Conservation (phyloP, 1,140 invertebrate species). For the Microplitis demolitor region DNA sequence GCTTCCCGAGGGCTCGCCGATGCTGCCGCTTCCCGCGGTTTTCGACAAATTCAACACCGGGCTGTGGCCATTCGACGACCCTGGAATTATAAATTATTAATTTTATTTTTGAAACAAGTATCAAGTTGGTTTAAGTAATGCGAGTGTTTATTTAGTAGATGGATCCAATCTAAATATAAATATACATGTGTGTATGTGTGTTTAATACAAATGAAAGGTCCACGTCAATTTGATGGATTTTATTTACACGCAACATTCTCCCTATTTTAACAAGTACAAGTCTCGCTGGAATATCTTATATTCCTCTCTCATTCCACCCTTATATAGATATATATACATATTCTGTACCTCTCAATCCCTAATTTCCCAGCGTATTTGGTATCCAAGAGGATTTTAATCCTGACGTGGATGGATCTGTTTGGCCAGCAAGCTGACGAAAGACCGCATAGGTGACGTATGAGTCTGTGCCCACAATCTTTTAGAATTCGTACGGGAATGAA, state of each 20-base stretch:
- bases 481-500: neutral
- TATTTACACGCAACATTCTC: constrained; percentile 52
- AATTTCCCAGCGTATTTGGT: constrained; percentile 47
- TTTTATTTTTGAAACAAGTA: constrained; percentile 12
- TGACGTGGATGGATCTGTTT: constrained; percentile 62
- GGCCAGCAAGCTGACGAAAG: constrained; percentile 40
- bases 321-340: neutral
- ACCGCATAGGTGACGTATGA: constrained; percentile 39
- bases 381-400: constrained; percentile 58
- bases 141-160: too few relatives aligned
- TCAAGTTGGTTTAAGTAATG: neutral
- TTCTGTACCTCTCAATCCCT: too few relatives aligned
- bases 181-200: neutral
- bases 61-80: constrained; percentile 86
- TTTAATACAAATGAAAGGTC: neutral
- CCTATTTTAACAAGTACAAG: constrained; percentile 40
- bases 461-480: constrained; percentile 24
- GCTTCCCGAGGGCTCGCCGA: constrained; percentile 68
- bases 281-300: constrained; percentile 41
- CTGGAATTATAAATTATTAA: constrained; percentile 57
- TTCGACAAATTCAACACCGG: constrained; percentile 89
- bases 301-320: constrained; percentile 39
- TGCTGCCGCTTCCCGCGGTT: constrained; percentile 74
- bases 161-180: neutral
- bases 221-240: constrained; percentile 60